Evolutionary conservation across 2,113 vertebrate genomes (phyloP).

Genomic region (Laticauda laticaudata): DNA sequence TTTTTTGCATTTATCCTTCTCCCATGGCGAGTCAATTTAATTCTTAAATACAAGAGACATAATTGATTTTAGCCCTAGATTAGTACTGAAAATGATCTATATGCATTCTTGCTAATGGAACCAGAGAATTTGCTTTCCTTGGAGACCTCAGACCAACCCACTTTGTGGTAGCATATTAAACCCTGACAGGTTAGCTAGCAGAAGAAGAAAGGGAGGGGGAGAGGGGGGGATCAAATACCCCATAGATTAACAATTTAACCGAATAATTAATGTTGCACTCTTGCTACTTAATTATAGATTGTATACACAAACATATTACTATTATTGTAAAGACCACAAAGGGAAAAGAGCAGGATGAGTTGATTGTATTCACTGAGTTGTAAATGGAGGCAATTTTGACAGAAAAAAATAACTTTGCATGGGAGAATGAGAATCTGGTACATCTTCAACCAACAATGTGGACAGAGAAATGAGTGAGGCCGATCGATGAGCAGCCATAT

Average conservation of each 20-base stretch:
- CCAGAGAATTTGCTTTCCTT: slow-evolving; percentile 76
- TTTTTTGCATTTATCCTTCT: slow-evolving; percentile 72
- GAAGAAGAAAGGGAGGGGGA: slow-evolving; percentile 17
- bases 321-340: slow-evolving; percentile 64
- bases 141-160: slow-evolving; percentile 71
- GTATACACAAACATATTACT: slow-evolving; percentile 70
- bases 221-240: slow-evolving; percentile 66
- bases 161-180: slow-evolving; percentile 73
- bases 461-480: background rate
- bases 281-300: slow-evolving; percentile 77
- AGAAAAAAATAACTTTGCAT: background rate
- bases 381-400: slow-evolving; percentile 11
- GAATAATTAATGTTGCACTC: slow-evolving; percentile 79
- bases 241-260: slow-evolving; percentile 75
- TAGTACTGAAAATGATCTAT: slow-evolving; percentile 81
- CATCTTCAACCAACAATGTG: background rate
- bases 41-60: slow-evolving; percentile 83
- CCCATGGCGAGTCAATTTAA: slow-evolving; percentile 81
- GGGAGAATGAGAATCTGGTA: background rate
- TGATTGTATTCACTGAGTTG: slow-evolving; percentile 32
- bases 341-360: slow-evolving; percentile 50
- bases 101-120: slow-evolving; percentile 78
- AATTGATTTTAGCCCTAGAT: slow-evolving; percentile 83
- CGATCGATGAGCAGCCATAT: background rate
- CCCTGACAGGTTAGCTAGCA: slow-evolving; percentile 73